Evolutionary conservation across 2,888 invertebrate genomes (phyloP).

Genomic region (Mimumesa dahlbomi): DNA sequence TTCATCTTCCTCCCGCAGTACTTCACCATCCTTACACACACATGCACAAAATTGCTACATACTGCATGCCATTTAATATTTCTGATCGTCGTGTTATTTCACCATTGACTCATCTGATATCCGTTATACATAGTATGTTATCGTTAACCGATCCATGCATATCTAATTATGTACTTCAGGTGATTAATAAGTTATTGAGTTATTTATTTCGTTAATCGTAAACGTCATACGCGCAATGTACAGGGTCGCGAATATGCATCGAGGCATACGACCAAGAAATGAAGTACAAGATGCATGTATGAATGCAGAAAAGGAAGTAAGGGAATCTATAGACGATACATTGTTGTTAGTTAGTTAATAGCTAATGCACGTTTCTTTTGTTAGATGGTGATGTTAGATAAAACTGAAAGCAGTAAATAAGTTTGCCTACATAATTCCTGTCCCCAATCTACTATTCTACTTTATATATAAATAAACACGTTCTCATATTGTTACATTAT

Average conservation of each 20-base stretch:
- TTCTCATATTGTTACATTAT: constrained; percentile 1
- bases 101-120: too few species aligned
- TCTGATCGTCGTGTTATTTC: neutral
- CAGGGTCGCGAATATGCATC: constrained; percentile 7
- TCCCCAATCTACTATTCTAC: neutral
- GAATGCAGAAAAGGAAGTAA: neutral
- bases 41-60: constrained; percentile 78
- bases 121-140: too few species aligned
- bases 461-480: neutral
- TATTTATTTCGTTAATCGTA: too few species aligned
- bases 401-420: too few species aligned
- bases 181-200: too few species aligned
- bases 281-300: neutral
- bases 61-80: constrained; percentile 73
- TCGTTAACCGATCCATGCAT: constrained; percentile 13
- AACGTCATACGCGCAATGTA: too few species aligned
- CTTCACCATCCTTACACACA: constrained; percentile 79
- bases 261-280: neutral
- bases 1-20: constrained; percentile 81
- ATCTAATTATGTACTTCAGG: too few species aligned
- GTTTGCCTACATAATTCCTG: neutral
- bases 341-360: too few species aligned
- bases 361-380: too few species aligned
- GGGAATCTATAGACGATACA: constrained; percentile 9
- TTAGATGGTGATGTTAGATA: too few species aligned